Base-by-base conservation (phyloP, 2,797 vertebrate species). In the Oryzias sinensis region DNA sequence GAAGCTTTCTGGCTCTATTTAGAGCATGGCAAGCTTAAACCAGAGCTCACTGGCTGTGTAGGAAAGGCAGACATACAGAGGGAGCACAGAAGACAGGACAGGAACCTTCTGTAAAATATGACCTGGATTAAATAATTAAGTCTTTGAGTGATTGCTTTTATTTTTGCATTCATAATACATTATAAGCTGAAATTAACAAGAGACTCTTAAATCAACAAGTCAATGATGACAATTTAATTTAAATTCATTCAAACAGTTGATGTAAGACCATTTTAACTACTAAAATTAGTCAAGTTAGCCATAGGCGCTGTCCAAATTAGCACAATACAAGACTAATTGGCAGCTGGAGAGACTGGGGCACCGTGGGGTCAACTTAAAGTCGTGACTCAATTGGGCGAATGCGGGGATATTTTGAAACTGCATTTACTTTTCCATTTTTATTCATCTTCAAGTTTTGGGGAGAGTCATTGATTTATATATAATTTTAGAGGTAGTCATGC, bases 1-100 rank as follows among this genome's bases (percentile, higher is more conserved):
- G 60, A 51, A 84, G 82, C 70, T 83, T 77, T 76, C 40, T 74
- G 76, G 85, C 76, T 82, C 79, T 18, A 74, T 80, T 77, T 80
- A 27, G 59, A 53, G 52, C 62, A 65, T n/a, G 25, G 40, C 53
- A 50, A 75, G 75, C 70, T 22, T 29, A 65, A 48, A 71, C 65
- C 25, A 45, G 49, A 50, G n/a, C 48, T 49, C 54, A 2, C 49
- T 29, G 53, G 43, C 49, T 70, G 42, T 15, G 22, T 3, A 0
- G 8, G 56, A 24, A 52, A 50, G 58, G 49, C 67, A 27, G 54
- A 61, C n/a, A 29, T 27, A 14, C n/a, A 56, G 17, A 33, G 41
- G 41, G 29, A 68, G 43, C 33, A 15, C 48, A 52, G 14, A 18
- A 44, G 50, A n/a, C 47, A n/a, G 41, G 43, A 63, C 43, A 29